A percentile compares a stretch with the other conserved stretches of the same genome.
Evolutionary conservation across 92 coral and sea anemone genomes (phyloP).

Genomic region (Desmophyllum pertusum): DNA sequence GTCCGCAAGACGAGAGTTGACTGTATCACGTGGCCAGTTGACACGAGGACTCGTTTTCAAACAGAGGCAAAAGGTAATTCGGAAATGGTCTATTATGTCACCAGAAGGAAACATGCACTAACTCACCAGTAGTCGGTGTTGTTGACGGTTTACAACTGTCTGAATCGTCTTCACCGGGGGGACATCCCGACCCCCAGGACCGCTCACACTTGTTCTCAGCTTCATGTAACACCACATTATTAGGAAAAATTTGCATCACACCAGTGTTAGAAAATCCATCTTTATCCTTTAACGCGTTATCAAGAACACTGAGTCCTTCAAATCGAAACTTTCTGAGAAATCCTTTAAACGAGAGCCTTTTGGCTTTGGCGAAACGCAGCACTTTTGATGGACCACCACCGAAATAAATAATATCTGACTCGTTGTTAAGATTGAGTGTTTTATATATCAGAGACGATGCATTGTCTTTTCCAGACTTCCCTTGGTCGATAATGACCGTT

Average conservation of each 20-base stretch:
- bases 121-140: conserved; percentile 1
- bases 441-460: conserved; percentile 13
- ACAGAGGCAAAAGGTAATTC: too few species aligned
- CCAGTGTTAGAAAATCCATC: conserved; percentile 6
- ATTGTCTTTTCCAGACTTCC: conserved; percentile 9
- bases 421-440: conserved; percentile 59
- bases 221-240: not conserved
- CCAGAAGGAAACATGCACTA: not conserved
- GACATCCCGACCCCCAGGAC: conserved; percentile 42
- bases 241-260: not conserved
- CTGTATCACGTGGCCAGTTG: too few species aligned
- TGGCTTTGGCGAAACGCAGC: conserved; percentile 23
- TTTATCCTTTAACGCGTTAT: conserved; percentile 16
- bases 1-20: too few species aligned
- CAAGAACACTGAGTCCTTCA: conserved; percentile 47
- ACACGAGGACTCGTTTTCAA: too few species aligned
- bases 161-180: conserved; percentile 53
- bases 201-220: conserved; percentile 1
- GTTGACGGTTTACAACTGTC: conserved; percentile 48
- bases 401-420: conserved; percentile 51
- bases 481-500: conserved; percentile 49
- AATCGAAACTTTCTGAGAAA: conserved; percentile 61
- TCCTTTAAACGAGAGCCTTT: conserved; percentile 46
- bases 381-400: conserved; percentile 67
- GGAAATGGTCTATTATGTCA: too few species aligned